Evolutionary conservation across 2,113 vertebrate genomes (phyloP).

Genomic region (Ammodytes dubius): DNA sequence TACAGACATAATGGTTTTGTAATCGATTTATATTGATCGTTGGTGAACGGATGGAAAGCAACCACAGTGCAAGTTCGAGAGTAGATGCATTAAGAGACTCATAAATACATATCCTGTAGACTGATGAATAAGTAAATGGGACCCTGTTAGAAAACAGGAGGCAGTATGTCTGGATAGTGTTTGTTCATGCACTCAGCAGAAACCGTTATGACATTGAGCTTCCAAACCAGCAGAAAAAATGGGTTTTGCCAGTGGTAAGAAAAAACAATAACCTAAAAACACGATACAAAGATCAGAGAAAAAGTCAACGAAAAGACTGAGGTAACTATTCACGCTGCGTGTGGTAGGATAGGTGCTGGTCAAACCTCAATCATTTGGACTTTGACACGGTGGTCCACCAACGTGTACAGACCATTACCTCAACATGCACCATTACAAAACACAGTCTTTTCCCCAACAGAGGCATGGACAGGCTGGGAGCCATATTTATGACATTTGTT

Average conservation of each 20-base stretch:
- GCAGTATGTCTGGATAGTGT: slow-evolving; percentile 5
- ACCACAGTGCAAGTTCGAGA: neutral
- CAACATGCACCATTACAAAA: slow-evolving; percentile 42
- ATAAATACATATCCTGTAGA: slow-evolving; percentile 6
- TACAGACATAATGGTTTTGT: neutral
- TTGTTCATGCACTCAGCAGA: slow-evolving; percentile 25
- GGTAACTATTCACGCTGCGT: slow-evolving; percentile 10
- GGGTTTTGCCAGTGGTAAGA: neutral
- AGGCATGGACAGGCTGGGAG: slow-evolving; percentile 6
- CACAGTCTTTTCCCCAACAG: slow-evolving; percentile 18
- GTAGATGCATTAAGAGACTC: neutral
- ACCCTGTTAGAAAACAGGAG: slow-evolving; percentile 7
- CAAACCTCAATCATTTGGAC: neutral
- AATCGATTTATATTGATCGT: neutral
- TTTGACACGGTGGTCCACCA: slow-evolving; percentile 52
- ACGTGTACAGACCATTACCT: slow-evolving; percentile 61
- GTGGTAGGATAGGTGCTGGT: neutral
- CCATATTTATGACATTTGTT: slow-evolving; percentile 11
- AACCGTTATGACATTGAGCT: slow-evolving; percentile 3
- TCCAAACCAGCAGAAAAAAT: neutral
- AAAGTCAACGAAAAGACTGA: slow-evolving; percentile 3
- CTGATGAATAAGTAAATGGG: neutral
- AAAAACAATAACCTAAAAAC: neutral
- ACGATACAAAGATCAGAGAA: neutral
- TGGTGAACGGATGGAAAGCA: neutral